Evolutionary conservation across 1,140 invertebrate species (phyloP).

Genomic region (Zeugodacus cucurbitae): DNA sequence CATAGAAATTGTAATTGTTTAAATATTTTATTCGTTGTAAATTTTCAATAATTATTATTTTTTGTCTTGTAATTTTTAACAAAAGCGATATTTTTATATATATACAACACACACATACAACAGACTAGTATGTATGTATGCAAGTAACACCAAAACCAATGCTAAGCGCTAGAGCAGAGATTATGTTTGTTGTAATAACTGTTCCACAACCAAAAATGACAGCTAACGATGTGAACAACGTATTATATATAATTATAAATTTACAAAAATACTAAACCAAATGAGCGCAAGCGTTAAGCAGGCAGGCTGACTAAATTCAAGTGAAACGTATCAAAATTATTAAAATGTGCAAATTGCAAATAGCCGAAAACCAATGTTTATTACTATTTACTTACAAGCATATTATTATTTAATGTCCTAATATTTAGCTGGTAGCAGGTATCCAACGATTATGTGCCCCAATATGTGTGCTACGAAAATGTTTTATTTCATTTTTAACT

Average conservation of each 20-base stretch:
- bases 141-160: not conserved
- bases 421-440: not conserved
- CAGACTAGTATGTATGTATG: not conserved
- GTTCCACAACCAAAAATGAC: not conserved
- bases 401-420: not conserved
- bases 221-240: not conserved
- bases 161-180: not conserved
- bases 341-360: not conserved
- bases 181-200: conserved; percentile 25
- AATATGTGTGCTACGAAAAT: not conserved
- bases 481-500: no score
- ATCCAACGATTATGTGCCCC: not conserved
- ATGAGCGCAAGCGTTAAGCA: not conserved
- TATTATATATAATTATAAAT: not conserved
- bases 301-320: not conserved
- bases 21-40: conserved; percentile 34
- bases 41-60: not conserved
- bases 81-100: conserved; percentile 7
- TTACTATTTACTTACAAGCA: not conserved
- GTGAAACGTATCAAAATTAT: not conserved
- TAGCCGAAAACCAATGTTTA: not conserved
- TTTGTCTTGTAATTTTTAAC: conserved; percentile 17
- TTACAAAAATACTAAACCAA: conserved; percentile 21
- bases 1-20: conserved; percentile 30
- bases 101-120: not conserved